Evolutionary conservation across 1,140 invertebrate species (phyloP).

Genomic region (Drosophila ogumai): DNA sequence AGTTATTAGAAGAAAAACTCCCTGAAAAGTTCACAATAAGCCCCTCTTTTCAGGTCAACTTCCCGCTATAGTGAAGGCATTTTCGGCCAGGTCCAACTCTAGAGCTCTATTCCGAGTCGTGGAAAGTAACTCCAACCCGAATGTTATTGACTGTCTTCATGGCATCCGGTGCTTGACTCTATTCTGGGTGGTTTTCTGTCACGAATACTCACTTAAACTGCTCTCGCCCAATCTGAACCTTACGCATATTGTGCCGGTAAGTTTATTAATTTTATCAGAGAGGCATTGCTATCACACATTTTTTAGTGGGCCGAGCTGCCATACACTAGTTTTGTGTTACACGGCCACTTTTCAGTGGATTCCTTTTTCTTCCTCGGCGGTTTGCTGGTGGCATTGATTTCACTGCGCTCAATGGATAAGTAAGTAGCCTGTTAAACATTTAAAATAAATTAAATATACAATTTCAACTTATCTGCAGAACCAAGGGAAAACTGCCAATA

Average conservation of each 20-base stretch:
- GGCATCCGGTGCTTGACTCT: slow-evolving; percentile 86
- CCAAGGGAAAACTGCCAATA: slow-evolving; percentile 8
- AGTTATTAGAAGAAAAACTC: slow-evolving; percentile 8
- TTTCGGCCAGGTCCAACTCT: slow-evolving; percentile 49
- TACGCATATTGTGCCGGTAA: slow-evolving; percentile 4
- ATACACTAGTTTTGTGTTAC: slow-evolving; percentile 86
- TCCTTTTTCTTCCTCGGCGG: slow-evolving; percentile 89
- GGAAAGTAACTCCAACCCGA: slow-evolving; percentile 31
- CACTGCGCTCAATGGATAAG: slow-evolving; percentile 88
- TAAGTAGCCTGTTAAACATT: slow-evolving; percentile 79
- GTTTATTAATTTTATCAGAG: no score
- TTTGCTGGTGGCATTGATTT: slow-evolving; percentile 87
- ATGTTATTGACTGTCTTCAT: slow-evolving; percentile 85
- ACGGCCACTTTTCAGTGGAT: slow-evolving; percentile 88
- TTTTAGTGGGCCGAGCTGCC: slow-evolving; percentile 74
- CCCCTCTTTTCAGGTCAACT: slow-evolving; percentile 20
- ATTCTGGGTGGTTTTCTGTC: slow-evolving; percentile 88
- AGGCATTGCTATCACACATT: no score
- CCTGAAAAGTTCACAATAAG: no score
- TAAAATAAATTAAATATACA: neutral
- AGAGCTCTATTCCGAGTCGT: slow-evolving; percentile 33
- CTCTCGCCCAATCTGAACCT: slow-evolving; percentile 62
- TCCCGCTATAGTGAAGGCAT: slow-evolving; percentile 28
- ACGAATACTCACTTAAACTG: slow-evolving; percentile 73
- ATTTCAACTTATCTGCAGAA: slow-evolving; percentile 9